Evolutionary conservation across 2,113 vertebrate species (phyloP), one percentile per base, ranked within the genome.

Genomic region (Picathartes gymnocephalus): DNA sequence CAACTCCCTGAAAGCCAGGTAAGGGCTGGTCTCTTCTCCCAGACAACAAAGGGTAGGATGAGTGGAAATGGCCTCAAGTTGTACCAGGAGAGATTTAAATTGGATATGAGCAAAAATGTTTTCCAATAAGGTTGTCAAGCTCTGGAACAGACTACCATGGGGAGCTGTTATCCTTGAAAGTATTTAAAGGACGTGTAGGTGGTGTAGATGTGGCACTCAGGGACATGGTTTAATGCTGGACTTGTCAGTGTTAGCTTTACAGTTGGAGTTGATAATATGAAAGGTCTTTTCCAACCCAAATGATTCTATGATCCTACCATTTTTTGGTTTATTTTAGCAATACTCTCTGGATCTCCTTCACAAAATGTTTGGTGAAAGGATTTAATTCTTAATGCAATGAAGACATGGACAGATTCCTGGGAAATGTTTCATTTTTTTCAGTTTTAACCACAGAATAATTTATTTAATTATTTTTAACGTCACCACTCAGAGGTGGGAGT

Each of bases 11-110:
- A 27, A 39, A 39, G 48, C 28, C 39, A 47, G 19, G 47, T 39
- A 8, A 2, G 27, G 14, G 9, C 6, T 1, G 0, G 18, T 37
- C 27, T 51, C 27, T 53, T 45, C 45, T 37, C 12, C 33, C 27
- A 24, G 13, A 3, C 11, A 53, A 15, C 14, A 39, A n/a, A 22
- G 0, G 1, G 13, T 12, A 50, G 39, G 33, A 60, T 37, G 15
- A 45, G 33, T 69, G 4, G 22, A 60, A 78, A 69, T n/a, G 7
- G 23, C 28, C 64, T 61, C 28, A 61, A 33, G 12, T 20, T 61
- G 15, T 54, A 47, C 23, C 47, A 40, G 64, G 10, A 45, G 54
- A 70, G 39, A 61, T 47, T 78, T 53, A 10, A n/a, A n/a, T 16
- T 37, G 19, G 8, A 28, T 61, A 14, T 53, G 11, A 53, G 19